Base-by-base conservation (phyloP, 1,140 invertebrate species). In the Sipha flava region DNA sequence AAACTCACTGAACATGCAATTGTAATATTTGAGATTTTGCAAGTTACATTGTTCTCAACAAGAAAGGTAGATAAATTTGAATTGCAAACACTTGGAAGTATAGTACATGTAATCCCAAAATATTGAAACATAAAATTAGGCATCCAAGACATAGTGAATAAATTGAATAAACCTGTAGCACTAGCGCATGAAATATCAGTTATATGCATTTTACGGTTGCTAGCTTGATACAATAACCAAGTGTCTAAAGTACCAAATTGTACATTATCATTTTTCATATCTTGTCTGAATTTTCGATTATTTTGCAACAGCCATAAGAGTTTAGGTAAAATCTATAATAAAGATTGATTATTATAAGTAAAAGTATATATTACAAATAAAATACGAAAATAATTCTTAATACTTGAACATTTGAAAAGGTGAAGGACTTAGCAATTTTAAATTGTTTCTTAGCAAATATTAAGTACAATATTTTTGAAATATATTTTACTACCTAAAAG, bases 191-290 rank as follows among this genome's bases (percentile, higher is more conserved):
- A 95, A 14, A 92, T 90, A 85, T 99, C 97, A 4, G 92, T 94
- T 43, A 94, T 90, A 85, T 95, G 93, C 23, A 89, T 83, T 83
- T 87, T 86, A 1, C 89, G 88, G 73, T 88, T 89, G 83, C 86
- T 85, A 49, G 88, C 85, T 87, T 92, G 93, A 85, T 96, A 93
- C 37, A 98, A 84, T 43, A 98, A 87, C 94, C 95, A 99, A 2
- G 94, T 95, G 83, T 98, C 97, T 18, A 98, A 87, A 34, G 95
- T 94, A n/a, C 96, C 97, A 85, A 97, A 94, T 82, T 92, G 87
- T 1, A 91, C 91, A 81, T 91, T 88, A 26, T 91, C 88, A 57
- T 88, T 86, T 34, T 84, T 82, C 18, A 90, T 85, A 31, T 90
- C 90, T 40, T 89, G 84, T 82, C 88, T 88, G 9, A 96, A 85